Evolutionary conservation across 2,888 invertebrate genomes (phyloP).

Genomic region (Eurois occulta): DNA sequence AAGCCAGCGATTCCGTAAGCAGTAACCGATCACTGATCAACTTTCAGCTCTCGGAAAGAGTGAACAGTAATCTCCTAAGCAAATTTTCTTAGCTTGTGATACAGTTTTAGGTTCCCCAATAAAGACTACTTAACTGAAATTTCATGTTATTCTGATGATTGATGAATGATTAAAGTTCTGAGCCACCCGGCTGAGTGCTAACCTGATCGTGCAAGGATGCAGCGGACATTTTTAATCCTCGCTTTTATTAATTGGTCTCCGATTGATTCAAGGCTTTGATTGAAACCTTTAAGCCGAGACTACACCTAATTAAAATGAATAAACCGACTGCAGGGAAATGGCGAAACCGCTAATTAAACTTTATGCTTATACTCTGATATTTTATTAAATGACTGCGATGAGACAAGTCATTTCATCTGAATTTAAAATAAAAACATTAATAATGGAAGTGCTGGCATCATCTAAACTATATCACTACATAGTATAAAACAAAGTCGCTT

Average conservation of each 20-base stretch:
- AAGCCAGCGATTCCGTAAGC: slow-evolving; percentile 29
- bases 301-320: slow-evolving; percentile 34
- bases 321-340: slow-evolving; percentile 16
- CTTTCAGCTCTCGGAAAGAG: slow-evolving; percentile 34
- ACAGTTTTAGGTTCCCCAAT: slow-evolving; percentile 22
- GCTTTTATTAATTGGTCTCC: slow-evolving; percentile 15
- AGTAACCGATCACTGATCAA: slow-evolving; percentile 37
- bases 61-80: slow-evolving; percentile 38
- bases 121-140: slow-evolving; percentile 26
- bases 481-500: too few relatives aligned
- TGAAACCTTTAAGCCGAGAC: not conserved
- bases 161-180: slow-evolving; percentile 12
- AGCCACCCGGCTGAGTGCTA: not conserved
- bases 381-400: not conserved
- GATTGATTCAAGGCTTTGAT: slow-evolving; percentile 2
- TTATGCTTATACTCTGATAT: slow-evolving; percentile 2
- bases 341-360: not conserved
- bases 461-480: too few relatives aligned
- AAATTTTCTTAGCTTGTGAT: slow-evolving; percentile 34
- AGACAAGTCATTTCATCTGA: not conserved
- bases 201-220: slow-evolving; percentile 5
- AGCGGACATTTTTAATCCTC: slow-evolving; percentile 4
- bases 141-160: slow-evolving; percentile 19
- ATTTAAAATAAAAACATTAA: slow-evolving; percentile 6
- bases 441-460: not conserved